A percentile compares a stretch with the other conserved stretches of the same genome.
Evolutionary conservation across 2,113 vertebrate genomes (phyloP).

Genomic region (Ariopsis seemanni): DNA sequence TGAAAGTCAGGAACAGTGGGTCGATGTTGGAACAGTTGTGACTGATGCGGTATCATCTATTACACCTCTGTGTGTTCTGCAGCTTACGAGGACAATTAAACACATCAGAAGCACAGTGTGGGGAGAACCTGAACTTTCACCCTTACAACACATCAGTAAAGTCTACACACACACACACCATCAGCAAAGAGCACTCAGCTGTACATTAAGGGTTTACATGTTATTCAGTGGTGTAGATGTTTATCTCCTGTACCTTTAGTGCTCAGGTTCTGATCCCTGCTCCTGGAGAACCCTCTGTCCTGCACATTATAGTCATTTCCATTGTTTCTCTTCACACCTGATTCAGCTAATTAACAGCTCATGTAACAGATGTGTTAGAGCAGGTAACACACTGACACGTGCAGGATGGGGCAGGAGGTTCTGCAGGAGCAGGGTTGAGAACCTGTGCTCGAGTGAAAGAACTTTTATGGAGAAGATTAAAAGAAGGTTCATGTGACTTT

Average conservation of each 20-base stretch:
- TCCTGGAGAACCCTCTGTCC: background rate
- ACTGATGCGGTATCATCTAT: no score
- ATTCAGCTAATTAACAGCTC: background rate
- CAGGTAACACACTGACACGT: background rate
- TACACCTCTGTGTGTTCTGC: background rate
- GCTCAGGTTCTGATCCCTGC: background rate
- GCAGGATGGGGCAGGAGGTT: background rate
- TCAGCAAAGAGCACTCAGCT: no score
- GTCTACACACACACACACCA: conserved; percentile 11
- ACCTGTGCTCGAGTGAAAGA: background rate
- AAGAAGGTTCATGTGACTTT: background rate
- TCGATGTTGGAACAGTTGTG: background rate
- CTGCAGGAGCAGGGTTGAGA: background rate
- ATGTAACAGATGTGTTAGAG: background rate
- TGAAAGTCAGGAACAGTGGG: background rate
- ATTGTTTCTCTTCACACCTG: background rate
- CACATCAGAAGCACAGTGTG: background rate
- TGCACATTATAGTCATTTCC: background rate
- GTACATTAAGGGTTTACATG: background rate
- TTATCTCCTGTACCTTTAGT: background rate
- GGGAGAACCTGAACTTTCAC: background rate
- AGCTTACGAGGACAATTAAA: no score
- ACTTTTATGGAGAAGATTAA: background rate
- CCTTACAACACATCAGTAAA: background rate
- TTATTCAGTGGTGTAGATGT: background rate